phyloP scores from a whole-genome alignment of 1,140 invertebrate species.

The Camponotus vicinus region DNA sequence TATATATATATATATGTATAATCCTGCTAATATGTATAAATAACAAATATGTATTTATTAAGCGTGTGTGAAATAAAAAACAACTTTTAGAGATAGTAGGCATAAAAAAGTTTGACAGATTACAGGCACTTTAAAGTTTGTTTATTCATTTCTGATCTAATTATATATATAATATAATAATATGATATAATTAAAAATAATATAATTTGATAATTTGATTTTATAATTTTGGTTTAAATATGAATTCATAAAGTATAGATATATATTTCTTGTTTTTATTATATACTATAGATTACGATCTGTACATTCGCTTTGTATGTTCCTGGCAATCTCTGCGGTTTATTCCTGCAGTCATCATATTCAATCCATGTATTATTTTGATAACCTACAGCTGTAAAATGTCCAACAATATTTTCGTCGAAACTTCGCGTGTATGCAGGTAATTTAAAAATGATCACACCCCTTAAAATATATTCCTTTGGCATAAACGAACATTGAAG shows the following conservation, averaged over 20 bases:
- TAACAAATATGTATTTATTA: too few relatives aligned
- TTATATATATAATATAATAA: too few relatives aligned
- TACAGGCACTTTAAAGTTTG: too few relatives aligned
- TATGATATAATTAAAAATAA: too few relatives aligned
- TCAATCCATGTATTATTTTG: not conserved
- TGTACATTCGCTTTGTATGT: not conserved
- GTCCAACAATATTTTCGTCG: not conserved
- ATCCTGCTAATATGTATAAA: too few relatives aligned
- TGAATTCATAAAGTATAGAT: not conserved
- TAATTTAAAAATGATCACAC: not conserved
- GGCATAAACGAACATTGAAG: too few relatives aligned
- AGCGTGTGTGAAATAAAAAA: too few relatives aligned
- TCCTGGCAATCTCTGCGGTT: not conserved
- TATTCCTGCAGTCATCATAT: not conserved
- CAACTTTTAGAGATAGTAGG: too few relatives aligned
- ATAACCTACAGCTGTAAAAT: not conserved
- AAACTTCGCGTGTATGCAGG: not conserved
- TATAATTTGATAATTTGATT: too few relatives aligned
- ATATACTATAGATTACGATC: not conserved
- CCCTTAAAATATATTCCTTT: not conserved
- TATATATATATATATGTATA: too few relatives aligned
- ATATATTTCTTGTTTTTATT: not conserved
- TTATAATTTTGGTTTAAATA: not conserved
- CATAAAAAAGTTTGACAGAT: too few relatives aligned
- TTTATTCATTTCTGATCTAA: too few relatives aligned